phyloP scores from a whole-genome alignment of 2,888 invertebrate genomes.

The Cosmopolites sordidus region DNA sequence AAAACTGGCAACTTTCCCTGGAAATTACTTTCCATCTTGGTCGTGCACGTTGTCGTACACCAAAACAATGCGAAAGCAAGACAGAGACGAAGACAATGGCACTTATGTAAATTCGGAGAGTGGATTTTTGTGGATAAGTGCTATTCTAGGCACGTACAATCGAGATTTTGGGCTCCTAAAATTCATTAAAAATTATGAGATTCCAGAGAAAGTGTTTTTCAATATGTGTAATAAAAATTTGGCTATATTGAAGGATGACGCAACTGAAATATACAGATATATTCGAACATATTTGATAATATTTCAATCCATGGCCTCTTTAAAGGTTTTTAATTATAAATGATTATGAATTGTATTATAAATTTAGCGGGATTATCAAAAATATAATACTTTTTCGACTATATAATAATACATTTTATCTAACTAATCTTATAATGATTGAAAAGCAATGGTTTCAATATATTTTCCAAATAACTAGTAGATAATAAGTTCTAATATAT shows the following conservation, averaged over 20 bases:
- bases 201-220: slow-evolving; percentile 8
- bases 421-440: too few relatives aligned
- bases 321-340: too few relatives aligned
- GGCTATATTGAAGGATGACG: too few relatives aligned
- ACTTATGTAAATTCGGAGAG: slow-evolving; percentile 2
- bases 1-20: slow-evolving; percentile 6
- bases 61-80: neutral
- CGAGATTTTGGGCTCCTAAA: slow-evolving; percentile 48
- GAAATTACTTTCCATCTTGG: neutral
- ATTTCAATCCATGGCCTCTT: too few relatives aligned
- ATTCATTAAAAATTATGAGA: slow-evolving; percentile 48
- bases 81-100: neutral
- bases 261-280: neutral
- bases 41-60: neutral
- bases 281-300: neutral
- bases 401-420: too few relatives aligned
- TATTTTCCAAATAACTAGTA: too few relatives aligned
- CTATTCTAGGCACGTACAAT: slow-evolving; percentile 47
- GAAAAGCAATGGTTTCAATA: too few relatives aligned
- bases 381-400: too few relatives aligned
- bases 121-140: slow-evolving; percentile 2
- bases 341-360: too few relatives aligned
- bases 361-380: too few relatives aligned
- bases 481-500: too few relatives aligned
- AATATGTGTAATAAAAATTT: slow-evolving; percentile 4